Base-by-base conservation (phyloP, 2,888 invertebrate genomes). In the Ryuthela nishihirai region DNA sequence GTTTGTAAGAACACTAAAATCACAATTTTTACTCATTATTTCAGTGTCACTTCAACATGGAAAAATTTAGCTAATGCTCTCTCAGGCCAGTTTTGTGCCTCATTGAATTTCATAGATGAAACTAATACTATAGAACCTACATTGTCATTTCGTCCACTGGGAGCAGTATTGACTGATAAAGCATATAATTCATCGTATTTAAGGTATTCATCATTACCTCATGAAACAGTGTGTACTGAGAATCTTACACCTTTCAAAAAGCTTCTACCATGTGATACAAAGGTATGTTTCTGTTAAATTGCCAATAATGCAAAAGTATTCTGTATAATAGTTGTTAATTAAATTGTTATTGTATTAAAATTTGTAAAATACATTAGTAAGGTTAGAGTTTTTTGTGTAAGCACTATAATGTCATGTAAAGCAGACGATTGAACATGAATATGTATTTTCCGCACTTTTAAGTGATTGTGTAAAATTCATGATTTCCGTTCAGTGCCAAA, bases 221-320 rank as follows among this genome's bases (percentile, higher is more conserved):
- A 91, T 65, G 99, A 99, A 80, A 89, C 92, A 68, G 93, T 97
- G 3, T 99, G 99, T 72, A 99, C 98, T 0, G 99, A 99, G 78
- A 99, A 99, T 78, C 78, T 99, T 68, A 98, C 99, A 12, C 98
- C 99, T 0, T 98, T 97, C 88, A 93, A 94, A 71, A 99, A 98
- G 73, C 77, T 99, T 4, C 75, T 99, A 40, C 98, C 99, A 0
- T 99, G 99, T 76, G 88, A 56, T 23, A 40, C 87, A n/a, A 85
- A 82, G 73, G 82, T 80, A 72, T 65, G 54, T 54, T 29, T 25
- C 6, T 32, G n/a, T n/a, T n/a, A n/a, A n/a, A n/a, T n/a, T n/a
- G n/a, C n/a, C n/a, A n/a, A n/a, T 32, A 12, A n/a, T 32, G 5
- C 3, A 32, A 32, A 4, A 32, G 3, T 32, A 32, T 2, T 32